Evolutionary conservation across 2,888 invertebrate genomes (phyloP).

Genomic region (Sinotaia quadrata): DNA sequence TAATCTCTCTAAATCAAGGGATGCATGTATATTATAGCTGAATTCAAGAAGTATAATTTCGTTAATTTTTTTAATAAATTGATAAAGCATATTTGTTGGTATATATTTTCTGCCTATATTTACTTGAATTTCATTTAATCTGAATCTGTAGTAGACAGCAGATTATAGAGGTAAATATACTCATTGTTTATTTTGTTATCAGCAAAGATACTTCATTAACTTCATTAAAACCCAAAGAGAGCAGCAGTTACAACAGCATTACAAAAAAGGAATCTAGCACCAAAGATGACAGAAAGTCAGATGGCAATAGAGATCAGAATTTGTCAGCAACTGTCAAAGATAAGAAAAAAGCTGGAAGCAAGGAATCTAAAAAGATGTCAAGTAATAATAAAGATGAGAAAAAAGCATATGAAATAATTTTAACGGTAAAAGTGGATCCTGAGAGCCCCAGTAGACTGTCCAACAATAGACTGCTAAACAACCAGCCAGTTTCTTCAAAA

Average conservation of each 20-base stretch:
- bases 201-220: conserved; percentile 27
- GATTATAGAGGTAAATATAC: not conserved
- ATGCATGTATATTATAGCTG: no score
- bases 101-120: no score
- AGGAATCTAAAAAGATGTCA: not conserved
- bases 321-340: conserved; percentile 22
- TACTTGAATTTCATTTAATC: not conserved
- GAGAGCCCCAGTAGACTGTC: conserved; percentile 30
- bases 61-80: no score
- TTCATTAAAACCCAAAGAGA: conserved; percentile 31
- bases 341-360: conserved; percentile 2
- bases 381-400: not conserved
- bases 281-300: not conserved
- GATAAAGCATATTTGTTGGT: no score
- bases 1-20: no score
- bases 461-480: conserved; percentile 17
- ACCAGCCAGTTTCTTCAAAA: conserved; percentile 23
- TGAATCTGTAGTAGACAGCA: not conserved
- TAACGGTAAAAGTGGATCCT: conserved; percentile 38
- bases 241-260: conserved; percentile 31
- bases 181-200: not conserved
- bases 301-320: not conserved
- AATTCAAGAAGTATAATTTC: no score
- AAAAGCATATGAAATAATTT: conserved; percentile 33
- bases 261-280: not conserved